phyloP scores from a whole-genome alignment of 2,797 vertebrate species.

The Enteromius argenteus region DNA sequence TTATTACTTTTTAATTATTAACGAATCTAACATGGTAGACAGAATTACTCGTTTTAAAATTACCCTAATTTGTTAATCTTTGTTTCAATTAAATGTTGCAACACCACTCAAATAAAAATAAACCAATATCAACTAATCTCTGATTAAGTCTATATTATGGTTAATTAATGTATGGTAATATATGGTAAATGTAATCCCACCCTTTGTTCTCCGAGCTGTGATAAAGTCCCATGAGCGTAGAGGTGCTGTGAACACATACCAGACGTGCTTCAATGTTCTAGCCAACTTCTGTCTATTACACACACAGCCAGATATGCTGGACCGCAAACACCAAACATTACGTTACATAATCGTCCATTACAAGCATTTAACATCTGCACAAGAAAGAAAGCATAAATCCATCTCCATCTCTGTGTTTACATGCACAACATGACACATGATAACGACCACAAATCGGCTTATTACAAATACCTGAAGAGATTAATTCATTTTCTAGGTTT shows the following conservation, averaged over 20 bases:
- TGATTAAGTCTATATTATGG: neutral
- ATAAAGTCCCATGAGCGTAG: constrained; percentile 1
- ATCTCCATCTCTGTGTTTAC: neutral
- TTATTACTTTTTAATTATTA: neutral
- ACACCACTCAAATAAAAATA: neutral
- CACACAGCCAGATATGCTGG: constrained; percentile 13
- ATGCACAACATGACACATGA: neutral
- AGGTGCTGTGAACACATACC: constrained; percentile 46
- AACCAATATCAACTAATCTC: neutral
- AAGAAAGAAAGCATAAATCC: neutral
- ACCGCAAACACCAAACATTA: neutral
- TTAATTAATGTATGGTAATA: neutral
- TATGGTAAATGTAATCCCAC: neutral
- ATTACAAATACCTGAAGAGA: neutral
- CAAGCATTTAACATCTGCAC: constrained; percentile 13
- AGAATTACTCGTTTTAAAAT: neutral
- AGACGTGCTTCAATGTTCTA: constrained; percentile 35
- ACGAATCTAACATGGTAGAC: neutral
- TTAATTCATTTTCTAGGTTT: neutral
- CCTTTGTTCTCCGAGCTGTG: constrained; percentile 32
- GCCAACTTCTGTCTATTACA: constrained; percentile 29
- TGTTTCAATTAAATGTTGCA: neutral
- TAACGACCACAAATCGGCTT: neutral
- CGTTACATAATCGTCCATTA: constrained; percentile 5
- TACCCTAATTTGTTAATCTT: neutral